Base-by-base conservation (phyloP, 2,797 vertebrate genomes). In the Limnodromus scolopaceus region DNA sequence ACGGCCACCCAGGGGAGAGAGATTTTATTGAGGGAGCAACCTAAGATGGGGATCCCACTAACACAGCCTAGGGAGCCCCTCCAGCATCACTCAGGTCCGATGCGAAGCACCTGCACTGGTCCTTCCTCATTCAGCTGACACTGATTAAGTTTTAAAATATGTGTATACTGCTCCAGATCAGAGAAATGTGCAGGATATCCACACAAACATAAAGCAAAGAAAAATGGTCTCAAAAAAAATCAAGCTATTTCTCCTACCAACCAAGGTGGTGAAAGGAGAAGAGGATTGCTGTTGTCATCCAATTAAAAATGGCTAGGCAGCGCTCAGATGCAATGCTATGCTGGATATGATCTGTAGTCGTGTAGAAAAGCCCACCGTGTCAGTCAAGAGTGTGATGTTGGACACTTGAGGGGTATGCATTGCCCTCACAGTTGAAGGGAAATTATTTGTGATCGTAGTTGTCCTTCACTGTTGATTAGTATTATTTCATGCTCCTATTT, bases 401-500 rank as follows among this genome's bases (percentile, higher is more conserved):
- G 34, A 19, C 48, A 39, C 34, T 28, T 85, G 78, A 79, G 75
- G 30, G 15, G 20, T 4, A 4, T 15, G 16, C 15, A 27, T 64
- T 76, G 30, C 49, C 32, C 36, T 75, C 68, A 57, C 19, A 63
- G 30, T 1, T 70, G 46, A n/a, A 82, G 82, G 64, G 58, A 94
- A 82, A 83, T 89, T 25, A 53, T 81, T 78, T 95, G 54, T 64
- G 63, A 58, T 58, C 0, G 0, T 61, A 64, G 49, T 17, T 84
- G 72, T 77, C 71, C 43, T 71, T 88, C 27, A 25, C 43, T 65
- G 10, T 81, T 61, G 16, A 66, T 82, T n/a, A 43, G 28, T 43
- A 49, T 65, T 93, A 84, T 75, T 93, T 92, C 84, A 71, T 39
- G 25, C 5, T 91, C 38, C 38, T 46, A 36, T 87, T 89, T 82